Evolutionary conservation across 2,888 invertebrate species (phyloP).

Genomic region (Argyra leucocephala): DNA sequence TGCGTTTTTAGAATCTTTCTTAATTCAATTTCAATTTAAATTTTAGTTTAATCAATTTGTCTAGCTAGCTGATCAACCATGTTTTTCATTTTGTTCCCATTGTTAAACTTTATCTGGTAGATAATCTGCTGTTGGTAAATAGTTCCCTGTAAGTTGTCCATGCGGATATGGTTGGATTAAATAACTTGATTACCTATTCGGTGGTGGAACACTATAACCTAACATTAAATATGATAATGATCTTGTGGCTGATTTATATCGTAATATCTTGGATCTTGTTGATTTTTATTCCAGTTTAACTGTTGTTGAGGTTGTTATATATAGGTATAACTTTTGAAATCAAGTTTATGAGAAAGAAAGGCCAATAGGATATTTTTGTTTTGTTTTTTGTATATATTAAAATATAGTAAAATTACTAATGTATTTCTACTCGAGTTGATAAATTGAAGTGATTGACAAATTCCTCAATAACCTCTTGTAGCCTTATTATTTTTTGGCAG

Average conservation of each 20-base stretch:
- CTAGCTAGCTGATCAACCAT: constrained; percentile 40
- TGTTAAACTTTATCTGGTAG: constrained; percentile 38
- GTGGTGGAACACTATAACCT: constrained; percentile 39
- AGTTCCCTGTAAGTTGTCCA: constrained; percentile 36
- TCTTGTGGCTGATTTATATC: constrained; percentile 37
- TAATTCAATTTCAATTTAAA: no score
- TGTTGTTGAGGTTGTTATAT: constrained; percentile 26
- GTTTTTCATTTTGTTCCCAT: constrained; percentile 44
- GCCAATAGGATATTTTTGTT: no score
- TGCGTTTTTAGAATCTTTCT: no score
- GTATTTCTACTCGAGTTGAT: no score
- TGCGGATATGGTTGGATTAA: constrained; percentile 40
- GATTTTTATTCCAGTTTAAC: constrained; percentile 26
- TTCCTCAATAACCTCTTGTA: no score
- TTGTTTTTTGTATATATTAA: no score
- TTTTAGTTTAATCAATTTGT: constrained; percentile 24
- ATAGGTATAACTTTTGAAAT: no score
- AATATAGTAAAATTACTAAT: no score
- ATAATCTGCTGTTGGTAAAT: constrained; percentile 8
- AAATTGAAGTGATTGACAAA: no score
- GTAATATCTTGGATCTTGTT: constrained; percentile 20
- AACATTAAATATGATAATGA: constrained; percentile 38
- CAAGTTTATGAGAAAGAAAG: no score
- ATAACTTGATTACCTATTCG: constrained; percentile 36
- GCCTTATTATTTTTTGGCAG: no score